Percentiles rank a stretch among this genome's conserved stretches.
Evolutionary conservation across 2,888 invertebrate species (phyloP).

Genomic region (Drosophila greeni): DNA sequence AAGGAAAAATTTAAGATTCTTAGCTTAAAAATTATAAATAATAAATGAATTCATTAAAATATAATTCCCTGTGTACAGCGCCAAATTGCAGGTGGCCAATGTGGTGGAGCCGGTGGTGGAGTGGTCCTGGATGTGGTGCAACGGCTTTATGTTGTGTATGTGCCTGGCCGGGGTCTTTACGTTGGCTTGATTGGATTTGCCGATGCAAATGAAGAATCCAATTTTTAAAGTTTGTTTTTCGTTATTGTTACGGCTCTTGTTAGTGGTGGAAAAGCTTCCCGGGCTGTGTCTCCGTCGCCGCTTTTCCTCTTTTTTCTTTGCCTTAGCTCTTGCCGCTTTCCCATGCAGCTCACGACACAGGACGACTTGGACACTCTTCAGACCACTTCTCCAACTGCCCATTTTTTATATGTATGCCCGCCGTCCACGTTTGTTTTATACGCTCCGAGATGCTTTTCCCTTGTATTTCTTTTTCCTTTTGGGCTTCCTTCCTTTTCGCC

Average conservation of each 20-base stretch:
- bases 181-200: slow-evolving; percentile 76
- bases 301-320: not conserved
- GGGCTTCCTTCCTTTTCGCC: slow-evolving; percentile 48
- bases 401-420: slow-evolving; percentile 20
- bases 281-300: slow-evolving; percentile 20
- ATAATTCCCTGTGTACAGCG: not conserved
- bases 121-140: slow-evolving; percentile 36
- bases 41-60: not conserved
- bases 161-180: slow-evolving; percentile 70
- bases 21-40: no score
- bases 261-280: slow-evolving; percentile 46
- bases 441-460: slow-evolving; percentile 14
- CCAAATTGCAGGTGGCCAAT: slow-evolving; percentile 30
- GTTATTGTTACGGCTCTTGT: slow-evolving; percentile 73
- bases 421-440: slow-evolving; percentile 32
- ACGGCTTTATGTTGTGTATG: slow-evolving; percentile 69
- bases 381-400: slow-evolving; percentile 18
- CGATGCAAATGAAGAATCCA: slow-evolving; percentile 77
- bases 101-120: slow-evolving; percentile 2
- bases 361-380: slow-evolving; percentile 27
- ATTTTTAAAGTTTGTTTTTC: slow-evolving; percentile 77
- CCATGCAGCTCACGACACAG: slow-evolving; percentile 17
- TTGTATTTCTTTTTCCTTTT: slow-evolving; percentile 10
- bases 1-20: no score
- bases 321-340: not conserved